Conservation (phyloP, 2,113 vertebrate species). For the Nipponia nippon region DNA sequence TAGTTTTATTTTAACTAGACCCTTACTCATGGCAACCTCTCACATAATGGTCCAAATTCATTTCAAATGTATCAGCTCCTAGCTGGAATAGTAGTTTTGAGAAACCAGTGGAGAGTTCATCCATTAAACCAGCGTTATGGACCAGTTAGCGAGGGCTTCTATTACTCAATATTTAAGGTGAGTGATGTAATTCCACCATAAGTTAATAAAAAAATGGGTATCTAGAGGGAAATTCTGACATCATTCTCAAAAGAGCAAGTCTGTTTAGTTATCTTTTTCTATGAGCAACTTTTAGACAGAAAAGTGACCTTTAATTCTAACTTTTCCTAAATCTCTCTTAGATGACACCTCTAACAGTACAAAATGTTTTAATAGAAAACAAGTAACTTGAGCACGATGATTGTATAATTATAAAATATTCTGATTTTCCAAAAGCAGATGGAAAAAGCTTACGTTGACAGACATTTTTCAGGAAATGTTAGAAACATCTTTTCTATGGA, state of each 20-base stretch:
- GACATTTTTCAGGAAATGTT: conserved; percentile 22
- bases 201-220: not conserved
- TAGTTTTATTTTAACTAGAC: not conserved
- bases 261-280: not conserved
- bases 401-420: not conserved
- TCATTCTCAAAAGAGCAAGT: not conserved
- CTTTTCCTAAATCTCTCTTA: not conserved
- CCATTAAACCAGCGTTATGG: not conserved
- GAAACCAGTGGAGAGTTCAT: not conserved
- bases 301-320: not conserved
- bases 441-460: conserved; percentile 4
- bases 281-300: not conserved
- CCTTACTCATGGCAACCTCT: not conserved
- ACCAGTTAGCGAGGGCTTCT: not conserved
- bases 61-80: not conserved
- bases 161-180: not conserved
- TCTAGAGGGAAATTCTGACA: not conserved
- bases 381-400: conserved; percentile 4
- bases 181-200: not conserved
- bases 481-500: conserved; percentile 13
- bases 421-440: conserved; percentile 22
- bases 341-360: not conserved
- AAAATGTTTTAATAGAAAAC: conserved; percentile 8
- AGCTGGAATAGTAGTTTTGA: not conserved
- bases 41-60: not conserved